These are phyloP conservation scores for Copsychus sechellarum DNA, from an alignment of 2,113 vertebrate species.

Conservation along the genomic window DNA sequence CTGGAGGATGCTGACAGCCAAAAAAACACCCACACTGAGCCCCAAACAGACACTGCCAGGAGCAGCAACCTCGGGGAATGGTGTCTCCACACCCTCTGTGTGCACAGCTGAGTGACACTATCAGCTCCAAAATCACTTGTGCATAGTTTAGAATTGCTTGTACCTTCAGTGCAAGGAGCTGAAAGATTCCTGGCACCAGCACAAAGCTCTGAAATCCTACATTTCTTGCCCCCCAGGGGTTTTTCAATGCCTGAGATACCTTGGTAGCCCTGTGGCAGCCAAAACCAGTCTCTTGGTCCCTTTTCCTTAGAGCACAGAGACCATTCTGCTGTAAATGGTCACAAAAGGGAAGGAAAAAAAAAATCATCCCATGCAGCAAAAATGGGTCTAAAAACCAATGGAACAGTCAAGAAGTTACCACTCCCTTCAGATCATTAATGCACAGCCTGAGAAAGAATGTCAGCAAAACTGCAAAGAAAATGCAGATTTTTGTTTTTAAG, in stretches of 20 bases:
- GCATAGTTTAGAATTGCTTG: fast-evolving
- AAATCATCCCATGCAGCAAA: neutral
- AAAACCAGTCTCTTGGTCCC: neutral
- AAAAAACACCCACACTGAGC: neutral
- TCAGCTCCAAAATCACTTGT: neutral
- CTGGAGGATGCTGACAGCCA: neutral
- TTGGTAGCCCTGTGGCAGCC: neutral
- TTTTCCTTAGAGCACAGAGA: fast-evolving
- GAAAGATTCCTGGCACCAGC: neutral
- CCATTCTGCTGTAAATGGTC: fast-evolving
- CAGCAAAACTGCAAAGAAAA: conserved; percentile 22
- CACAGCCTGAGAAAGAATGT: neutral
- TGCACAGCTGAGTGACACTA: neutral
- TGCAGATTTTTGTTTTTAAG: neutral
- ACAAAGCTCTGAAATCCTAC: neutral
- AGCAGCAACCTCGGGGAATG: fast-evolving
- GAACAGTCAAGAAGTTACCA: neutral
- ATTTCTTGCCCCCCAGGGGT: neutral
- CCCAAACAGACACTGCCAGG: neutral
- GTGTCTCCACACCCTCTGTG: neutral
- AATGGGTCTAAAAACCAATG: fast-evolving
- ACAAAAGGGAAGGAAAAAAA: neutral
- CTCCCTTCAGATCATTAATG: neutral
- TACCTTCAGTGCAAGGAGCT: neutral
- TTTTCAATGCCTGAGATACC: neutral